phyloP scores from a whole-genome alignment of 2,797 vertebrate species.

The Cirrhinus mrigala region DNA sequence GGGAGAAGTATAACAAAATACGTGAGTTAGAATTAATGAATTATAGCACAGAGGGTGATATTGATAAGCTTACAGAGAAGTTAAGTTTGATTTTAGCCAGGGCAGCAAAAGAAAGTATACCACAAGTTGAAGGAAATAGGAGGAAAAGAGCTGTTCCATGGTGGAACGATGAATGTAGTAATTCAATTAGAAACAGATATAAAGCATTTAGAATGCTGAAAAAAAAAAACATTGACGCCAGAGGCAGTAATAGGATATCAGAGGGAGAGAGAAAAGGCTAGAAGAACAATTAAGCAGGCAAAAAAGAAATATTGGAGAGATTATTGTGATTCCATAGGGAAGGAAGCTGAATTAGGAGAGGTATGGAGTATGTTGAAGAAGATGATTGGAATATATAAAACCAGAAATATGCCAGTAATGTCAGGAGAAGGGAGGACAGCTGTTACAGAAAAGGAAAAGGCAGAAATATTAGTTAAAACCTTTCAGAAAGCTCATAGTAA shows the following conservation, averaged over 20 bases:
- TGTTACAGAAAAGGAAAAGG: not conserved
- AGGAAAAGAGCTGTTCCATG: not conserved
- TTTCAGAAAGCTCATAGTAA: slow-evolving; percentile 8
- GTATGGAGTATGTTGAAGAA: not conserved
- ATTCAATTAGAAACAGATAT: not conserved
- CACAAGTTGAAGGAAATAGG: not conserved
- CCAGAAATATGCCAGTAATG: not conserved
- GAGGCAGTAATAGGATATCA: not conserved
- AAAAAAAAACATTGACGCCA: not conserved
- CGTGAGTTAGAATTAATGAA: not conserved
- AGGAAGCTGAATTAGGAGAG: slow-evolving; percentile 1
- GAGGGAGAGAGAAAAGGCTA: not conserved
- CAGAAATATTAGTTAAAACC: not conserved
- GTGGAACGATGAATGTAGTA: not conserved
- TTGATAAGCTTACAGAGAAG: not conserved
- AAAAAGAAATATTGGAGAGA: not conserved
- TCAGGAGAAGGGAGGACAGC: not conserved
- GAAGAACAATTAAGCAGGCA: not conserved
- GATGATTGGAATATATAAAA: not conserved
- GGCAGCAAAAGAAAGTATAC: not conserved
- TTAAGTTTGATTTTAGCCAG: not conserved
- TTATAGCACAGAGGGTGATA: not conserved
- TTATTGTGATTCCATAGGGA: not conserved
- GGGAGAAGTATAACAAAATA: not conserved
- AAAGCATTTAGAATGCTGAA: not conserved